phyloP scores from a whole-genome alignment of 2,888 invertebrate genomes.

The Drosophila merina region DNA sequence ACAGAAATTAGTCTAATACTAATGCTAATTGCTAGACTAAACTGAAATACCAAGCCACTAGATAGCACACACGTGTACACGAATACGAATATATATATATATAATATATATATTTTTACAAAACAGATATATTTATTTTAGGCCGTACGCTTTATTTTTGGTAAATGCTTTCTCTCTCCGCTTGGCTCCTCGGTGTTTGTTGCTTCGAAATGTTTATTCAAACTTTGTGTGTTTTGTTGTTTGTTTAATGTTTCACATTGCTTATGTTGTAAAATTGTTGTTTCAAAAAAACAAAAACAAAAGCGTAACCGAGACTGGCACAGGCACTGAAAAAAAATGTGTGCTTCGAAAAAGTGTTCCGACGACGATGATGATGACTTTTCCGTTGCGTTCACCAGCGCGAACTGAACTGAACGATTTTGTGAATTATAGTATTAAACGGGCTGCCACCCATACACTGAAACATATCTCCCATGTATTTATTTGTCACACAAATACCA shows the following conservation, averaged over 20 bases:
- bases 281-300: constrained; percentile 1
- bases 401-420: constrained; percentile 74
- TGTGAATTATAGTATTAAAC: constrained; percentile 74
- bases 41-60: constrained; percentile 36
- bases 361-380: constrained; percentile 59
- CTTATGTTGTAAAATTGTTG: constrained; percentile 9
- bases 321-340: no score
- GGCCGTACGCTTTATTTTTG: constrained; percentile 46
- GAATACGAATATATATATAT: background rate
- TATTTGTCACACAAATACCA: constrained; percentile 37
- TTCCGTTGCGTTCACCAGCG: constrained; percentile 73
- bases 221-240: background rate
- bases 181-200: constrained; percentile 5
- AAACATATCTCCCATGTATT: constrained; percentile 15
- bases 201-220: constrained; percentile 5
- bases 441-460: constrained; percentile 34
- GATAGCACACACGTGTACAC: constrained; percentile 4
- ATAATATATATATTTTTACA: background rate
- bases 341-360: no score
- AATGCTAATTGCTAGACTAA: constrained; percentile 37
- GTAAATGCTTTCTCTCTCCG: constrained; percentile 22
- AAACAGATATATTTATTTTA: constrained; percentile 13
- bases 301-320: no score
- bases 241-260: constrained; percentile 10
- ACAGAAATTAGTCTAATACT: constrained; percentile 17